Base-by-base conservation (phyloP, 2,113 vertebrate genomes). In the Sminthopsis crassicaudata region DNA sequence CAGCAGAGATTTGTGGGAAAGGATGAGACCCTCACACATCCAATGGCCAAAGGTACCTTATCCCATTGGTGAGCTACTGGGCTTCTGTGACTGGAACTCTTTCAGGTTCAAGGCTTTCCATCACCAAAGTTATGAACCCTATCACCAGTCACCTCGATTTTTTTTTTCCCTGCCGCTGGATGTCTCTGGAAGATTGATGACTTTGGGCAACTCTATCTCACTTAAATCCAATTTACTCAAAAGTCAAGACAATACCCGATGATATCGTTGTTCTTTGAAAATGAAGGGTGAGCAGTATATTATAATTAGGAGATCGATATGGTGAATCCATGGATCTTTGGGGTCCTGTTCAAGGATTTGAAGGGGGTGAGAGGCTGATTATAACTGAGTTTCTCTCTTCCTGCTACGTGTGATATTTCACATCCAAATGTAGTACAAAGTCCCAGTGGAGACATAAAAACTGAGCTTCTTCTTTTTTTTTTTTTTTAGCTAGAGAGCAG, bases 221-320 rank as follows among this genome's bases (percentile, higher is more conserved):
- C 12, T 67, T 67, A 67, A 11, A 67, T 36, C 60, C 12, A 36
- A 36, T 67, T 67, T 27, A 36, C 30, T 36, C 3, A 3, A 67
- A 67, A 67, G 30, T 67, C 30, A 67, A 67, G 60, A 16, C 27
- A 67, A 4, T 30, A 67, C 30, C 3, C 30, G 16, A 16, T 36
- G 30, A 36, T 36, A 11, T 36, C 57, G 4, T 36, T 67, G 57
- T 0, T 67, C 27, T 67, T 60, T 30, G 19, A 53, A 53, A 53
- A 54, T 54, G 22, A 54, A 67, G 60, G 60, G 0, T 3, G 76
- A 46, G n/a, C 25, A 0, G 36, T 0, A 0, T 10, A 36, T 10
- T 1, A 10, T 91, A 67, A 52, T 89, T 25, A 2, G 84, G 54
- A 60, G 46, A 57, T 24, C 88, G 26, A 30, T 11, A 1, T 0